These are phyloP conservation scores for Hyposmocoma kahamanoa DNA, from an alignment of 1,140 invertebrate species.

Conservation along the genomic window DNA sequence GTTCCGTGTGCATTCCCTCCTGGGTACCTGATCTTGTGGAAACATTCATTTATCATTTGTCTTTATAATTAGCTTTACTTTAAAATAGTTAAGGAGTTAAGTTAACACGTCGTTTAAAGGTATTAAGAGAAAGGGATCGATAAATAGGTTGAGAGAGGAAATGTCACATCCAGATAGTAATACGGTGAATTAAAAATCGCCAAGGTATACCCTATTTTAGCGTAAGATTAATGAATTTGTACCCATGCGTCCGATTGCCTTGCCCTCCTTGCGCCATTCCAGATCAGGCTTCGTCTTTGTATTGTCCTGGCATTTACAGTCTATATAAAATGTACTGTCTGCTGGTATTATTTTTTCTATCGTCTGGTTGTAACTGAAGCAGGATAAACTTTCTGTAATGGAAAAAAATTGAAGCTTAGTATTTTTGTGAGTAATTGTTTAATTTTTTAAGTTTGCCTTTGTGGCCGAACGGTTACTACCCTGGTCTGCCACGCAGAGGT, in stretches of 20 bases:
- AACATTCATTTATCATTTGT: conserved; percentile 33
- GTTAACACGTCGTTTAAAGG: neutral
- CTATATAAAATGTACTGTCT: neutral
- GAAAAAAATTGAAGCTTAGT: neutral
- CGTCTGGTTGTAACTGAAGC: neutral
- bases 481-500: too few relatives aligned
- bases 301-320: neutral
- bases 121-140: too few relatives aligned
- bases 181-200: neutral
- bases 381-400: neutral
- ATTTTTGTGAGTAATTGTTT: neutral
- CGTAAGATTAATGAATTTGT: neutral
- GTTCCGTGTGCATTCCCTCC: conserved; percentile 37
- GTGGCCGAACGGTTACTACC: too few relatives aligned
- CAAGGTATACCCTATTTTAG: neutral
- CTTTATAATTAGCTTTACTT: neutral
- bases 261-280: neutral
- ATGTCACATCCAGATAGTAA: neutral
- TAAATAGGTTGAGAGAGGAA: neutral
- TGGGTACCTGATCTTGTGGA: conserved; percentile 63
- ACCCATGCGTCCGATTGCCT: neutral
- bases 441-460: neutral
- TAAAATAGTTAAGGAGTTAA: neutral
- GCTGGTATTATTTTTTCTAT: neutral
- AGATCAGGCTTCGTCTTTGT: neutral